Evolutionary conservation across 2,797 vertebrate genomes (phyloP), one percentile per base, ranked within the genome.

Genomic region (Myotis daubentonii): DNA sequence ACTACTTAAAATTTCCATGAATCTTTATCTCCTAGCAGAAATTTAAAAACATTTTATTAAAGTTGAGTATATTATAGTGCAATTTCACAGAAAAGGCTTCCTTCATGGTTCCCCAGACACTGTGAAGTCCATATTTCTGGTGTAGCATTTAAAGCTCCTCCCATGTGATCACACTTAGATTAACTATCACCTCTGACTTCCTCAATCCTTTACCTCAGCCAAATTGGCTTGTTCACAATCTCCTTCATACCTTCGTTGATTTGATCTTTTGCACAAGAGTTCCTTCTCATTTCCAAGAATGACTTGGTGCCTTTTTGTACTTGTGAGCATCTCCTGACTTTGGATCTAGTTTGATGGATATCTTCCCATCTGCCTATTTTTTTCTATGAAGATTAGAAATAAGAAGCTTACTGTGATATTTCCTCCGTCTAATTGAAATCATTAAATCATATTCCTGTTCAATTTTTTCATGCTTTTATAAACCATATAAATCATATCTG

Each of bases 41-140:
- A 93, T 76, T 94, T 74, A 47, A 93, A 82, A 20, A 70, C 13
- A 83, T 30, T 83, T 74, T 84, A 84, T 82, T 78, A 68, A 95
- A 72, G 10, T 80, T 89, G 70, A 76, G 7, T 41, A 44, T 79
- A 65, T 82, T 53, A 95, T 8, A 44, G n/a, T 65, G 33, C 38
- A 84, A 71, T 81, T 88, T 92, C 33, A 85, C 12, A 80, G 78
- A 65, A 84, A 70, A 76, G 5, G 0, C 23, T 87, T n/a, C 20
- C 15, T 60, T 17, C 38, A 13, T 53, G 22, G 28, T 85, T 91
- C 28, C 68, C 55, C 15, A 62, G 80, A 78, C 3, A 89, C 23
- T 25, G 44, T 53, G 70, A 90, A 93, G 25, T 68, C 30, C 8
- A 3, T 20, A 66, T 80, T 89, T 93, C 51, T n/a, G 33, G 15